These are phyloP conservation scores for Vulpes ferrilata DNA, from an alignment of 2,113 vertebrate genomes.

Conservation along the genomic window DNA sequence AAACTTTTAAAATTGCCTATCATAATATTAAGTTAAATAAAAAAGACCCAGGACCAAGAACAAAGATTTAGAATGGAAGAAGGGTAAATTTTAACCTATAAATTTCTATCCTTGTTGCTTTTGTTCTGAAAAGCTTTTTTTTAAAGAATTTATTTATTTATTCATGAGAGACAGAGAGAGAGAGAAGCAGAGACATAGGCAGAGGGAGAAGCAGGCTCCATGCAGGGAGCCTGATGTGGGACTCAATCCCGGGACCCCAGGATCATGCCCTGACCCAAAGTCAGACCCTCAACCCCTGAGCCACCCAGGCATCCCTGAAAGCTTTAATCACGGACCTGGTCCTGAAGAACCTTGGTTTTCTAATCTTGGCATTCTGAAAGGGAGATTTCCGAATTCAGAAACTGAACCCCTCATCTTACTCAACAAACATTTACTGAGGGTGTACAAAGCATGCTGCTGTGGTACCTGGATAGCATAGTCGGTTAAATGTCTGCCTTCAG, in stretches of 20 bases:
- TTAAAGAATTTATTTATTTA: too few species aligned
- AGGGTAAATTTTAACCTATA: neutral
- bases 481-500: too few species aligned
- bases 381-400: neutral
- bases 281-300: too few species aligned
- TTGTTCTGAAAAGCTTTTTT: slow-evolving; percentile 12
- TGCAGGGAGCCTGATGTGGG: too few species aligned
- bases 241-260: too few species aligned
- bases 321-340: neutral
- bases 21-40: slow-evolving; percentile 14
- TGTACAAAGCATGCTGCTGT: neutral
- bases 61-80: neutral
- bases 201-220: too few species aligned
- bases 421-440: neutral
- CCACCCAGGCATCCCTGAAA: neutral
- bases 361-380: neutral
- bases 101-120: neutral
- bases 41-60: neutral
- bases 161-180: too few species aligned
- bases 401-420: neutral
- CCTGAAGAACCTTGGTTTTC: neutral
- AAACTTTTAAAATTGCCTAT: neutral
- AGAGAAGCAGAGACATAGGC: too few species aligned
- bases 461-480: too few species aligned
- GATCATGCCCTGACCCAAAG: too few species aligned